Evolutionary conservation across 2,888 invertebrate species (phyloP), one percentile per base, ranked within the genome.

Genomic region (Cylloceria caligata): DNA sequence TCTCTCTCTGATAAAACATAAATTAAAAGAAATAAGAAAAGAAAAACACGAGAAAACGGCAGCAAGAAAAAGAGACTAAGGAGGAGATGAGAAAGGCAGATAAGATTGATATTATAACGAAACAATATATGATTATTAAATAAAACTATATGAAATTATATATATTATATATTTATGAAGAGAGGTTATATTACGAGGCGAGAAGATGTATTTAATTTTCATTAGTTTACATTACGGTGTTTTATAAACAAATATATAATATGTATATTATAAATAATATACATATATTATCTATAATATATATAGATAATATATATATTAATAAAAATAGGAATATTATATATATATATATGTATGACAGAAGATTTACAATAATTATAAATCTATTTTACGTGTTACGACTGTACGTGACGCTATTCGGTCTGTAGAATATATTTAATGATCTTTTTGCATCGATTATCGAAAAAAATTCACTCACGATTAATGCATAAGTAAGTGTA

Each of bases 111-210:
- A 85, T 84, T 72, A 86, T 86, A 88, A 87, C 84, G 84, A 86
- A 88, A 88, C 86, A 84, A 88, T 87, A 88, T 87, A 87, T 85
- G 79, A 88, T 83, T 88, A 88, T 85, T 84, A 88, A 88, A 83
- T 81, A 83, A 60, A 83, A 76, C 76, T 83, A 85, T 83, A 82
- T 82, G 86, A 87, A 86, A 83, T 79, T 87, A 88, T 87, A 88
- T 85, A 88, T 88, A 87, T 87, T 88, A 88, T 89, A 88, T 89
- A 89, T 90, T 88, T 87, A 89, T 88, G 88, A 86, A 88, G 84
- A 88, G 87, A 87, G 87, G 86, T 87, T 89, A 89, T 90, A 89
- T 89, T 86, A 85, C 78, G 88, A 86, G 69, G 74, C 83, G 86
- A 83, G 87, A 88, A 86, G 84, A 88, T 86, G 88, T 87, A 86